Evolutionary conservation across 2,797 vertebrate genomes (phyloP).

Genomic region (Anguilla obscura): DNA sequence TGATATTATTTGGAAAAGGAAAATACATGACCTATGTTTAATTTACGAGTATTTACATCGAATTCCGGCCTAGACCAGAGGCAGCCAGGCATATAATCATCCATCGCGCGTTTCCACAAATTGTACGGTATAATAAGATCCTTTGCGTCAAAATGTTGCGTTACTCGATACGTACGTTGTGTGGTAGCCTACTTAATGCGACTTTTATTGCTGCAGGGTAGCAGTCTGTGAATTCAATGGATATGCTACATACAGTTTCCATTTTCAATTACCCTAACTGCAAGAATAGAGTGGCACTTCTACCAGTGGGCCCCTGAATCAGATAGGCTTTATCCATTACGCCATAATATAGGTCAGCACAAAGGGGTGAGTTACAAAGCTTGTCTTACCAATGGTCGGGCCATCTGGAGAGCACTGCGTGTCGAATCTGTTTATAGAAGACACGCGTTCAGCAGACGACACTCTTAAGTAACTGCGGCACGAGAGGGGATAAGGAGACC

Average conservation of each 20-base stretch:
- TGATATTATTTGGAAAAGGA: not conserved
- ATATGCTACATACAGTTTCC: not conserved
- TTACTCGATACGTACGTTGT: not conserved
- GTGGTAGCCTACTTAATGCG: not conserved
- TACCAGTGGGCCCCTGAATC: slow-evolving; percentile 32
- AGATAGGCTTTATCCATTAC: slow-evolving; percentile 37
- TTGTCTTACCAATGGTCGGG: slow-evolving; percentile 43
- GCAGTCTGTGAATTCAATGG: slow-evolving; percentile 6
- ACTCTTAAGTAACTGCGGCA: slow-evolving; percentile 45
- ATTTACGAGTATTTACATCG: not conserved
- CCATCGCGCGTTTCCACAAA: not conserved
- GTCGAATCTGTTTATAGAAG: slow-evolving; percentile 52
- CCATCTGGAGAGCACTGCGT: slow-evolving; percentile 57
- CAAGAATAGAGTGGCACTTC: slow-evolving; percentile 12
- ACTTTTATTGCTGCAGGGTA: slow-evolving; percentile 8
- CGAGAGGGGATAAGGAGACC: slow-evolving; percentile 49
- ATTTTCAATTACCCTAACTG: slow-evolving; percentile 16
- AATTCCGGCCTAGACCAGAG: not conserved
- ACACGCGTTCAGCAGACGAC: slow-evolving; percentile 56
- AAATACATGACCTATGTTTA: not conserved
- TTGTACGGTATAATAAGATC: not conserved
- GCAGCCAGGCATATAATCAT: not conserved
- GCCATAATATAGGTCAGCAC: slow-evolving; percentile 39
- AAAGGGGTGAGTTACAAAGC: slow-evolving; percentile 47
- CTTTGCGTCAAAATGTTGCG: not conserved